Conservation (phyloP, 2,888 invertebrate species). For the Chloroclystis v-ata region DNA sequence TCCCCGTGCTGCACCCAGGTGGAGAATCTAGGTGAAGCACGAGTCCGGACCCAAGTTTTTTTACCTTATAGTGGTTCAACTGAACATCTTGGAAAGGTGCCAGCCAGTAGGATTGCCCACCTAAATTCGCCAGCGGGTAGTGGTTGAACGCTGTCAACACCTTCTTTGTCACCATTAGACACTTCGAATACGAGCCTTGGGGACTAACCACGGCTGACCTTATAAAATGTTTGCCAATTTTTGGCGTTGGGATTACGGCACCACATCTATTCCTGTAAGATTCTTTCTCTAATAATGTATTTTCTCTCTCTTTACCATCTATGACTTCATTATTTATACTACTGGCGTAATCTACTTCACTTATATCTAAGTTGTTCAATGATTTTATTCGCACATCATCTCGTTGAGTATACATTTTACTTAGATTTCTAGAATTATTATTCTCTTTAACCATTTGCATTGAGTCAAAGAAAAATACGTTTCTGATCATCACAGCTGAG, state of each 20-base stretch:
- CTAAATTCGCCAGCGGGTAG: conserved; percentile 81
- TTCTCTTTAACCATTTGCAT: conserved; percentile 54
- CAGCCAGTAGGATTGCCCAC: conserved; percentile 75
- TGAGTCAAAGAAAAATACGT: conserved; percentile 83
- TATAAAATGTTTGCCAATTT: conserved; percentile 67
- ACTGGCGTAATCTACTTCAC: conserved; percentile 51
- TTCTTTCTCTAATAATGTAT: conserved; percentile 23
- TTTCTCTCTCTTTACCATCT: conserved; percentile 41
- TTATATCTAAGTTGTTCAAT: conserved; percentile 41
- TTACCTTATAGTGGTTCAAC: conserved; percentile 82
- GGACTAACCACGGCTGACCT: conserved; percentile 80
- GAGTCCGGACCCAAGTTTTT: too few relatives aligned
- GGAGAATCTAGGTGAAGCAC: too few relatives aligned
- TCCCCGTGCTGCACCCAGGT: too few relatives aligned
- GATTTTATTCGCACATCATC: conserved; percentile 62
- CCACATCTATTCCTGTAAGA: conserved; percentile 50
- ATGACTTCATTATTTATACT: conserved; percentile 47
- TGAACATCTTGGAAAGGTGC: conserved; percentile 79
- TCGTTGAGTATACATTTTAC: conserved; percentile 58
- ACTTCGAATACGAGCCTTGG: conserved; percentile 83
- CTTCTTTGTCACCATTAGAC: conserved; percentile 81
- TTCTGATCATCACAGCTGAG: conserved; percentile 81
- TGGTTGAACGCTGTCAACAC: conserved; percentile 86
- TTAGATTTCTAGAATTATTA: conserved; percentile 37
- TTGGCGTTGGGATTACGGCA: conserved; percentile 49